phyloP scores from a whole-genome alignment of 2,888 invertebrate genomes.

The Parthenolecanium corni region DNA sequence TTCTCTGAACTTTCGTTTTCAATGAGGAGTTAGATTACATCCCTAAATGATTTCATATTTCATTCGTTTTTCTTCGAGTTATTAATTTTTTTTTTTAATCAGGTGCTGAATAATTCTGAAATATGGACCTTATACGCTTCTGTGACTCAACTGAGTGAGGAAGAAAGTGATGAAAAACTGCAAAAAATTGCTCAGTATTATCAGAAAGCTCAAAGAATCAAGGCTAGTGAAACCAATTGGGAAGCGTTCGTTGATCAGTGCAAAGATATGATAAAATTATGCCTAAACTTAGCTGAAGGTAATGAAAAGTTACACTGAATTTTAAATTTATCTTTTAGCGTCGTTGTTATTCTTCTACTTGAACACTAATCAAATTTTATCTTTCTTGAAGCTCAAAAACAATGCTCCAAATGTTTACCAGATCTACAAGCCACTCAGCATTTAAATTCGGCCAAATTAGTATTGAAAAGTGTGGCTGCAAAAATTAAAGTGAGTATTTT shows the following conservation, averaged over 20 bases:
- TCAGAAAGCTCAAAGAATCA: slow-evolving; percentile 60
- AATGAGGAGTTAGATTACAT: too few relatives aligned
- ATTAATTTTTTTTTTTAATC: background rate
- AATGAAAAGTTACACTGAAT: background rate
- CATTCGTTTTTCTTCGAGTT: background rate
- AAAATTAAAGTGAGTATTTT: slow-evolving; percentile 34
- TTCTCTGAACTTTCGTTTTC: too few relatives aligned
- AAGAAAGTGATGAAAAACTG: slow-evolving; percentile 34
- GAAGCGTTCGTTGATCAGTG: slow-evolving; percentile 38
- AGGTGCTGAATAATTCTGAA: slow-evolving; percentile 51
- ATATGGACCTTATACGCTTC: slow-evolving; percentile 72
- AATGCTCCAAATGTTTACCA: background rate
- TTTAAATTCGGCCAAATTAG: slow-evolving; percentile 35
- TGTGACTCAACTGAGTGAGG: slow-evolving; percentile 35
- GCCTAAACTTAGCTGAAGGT: slow-evolving; percentile 33
- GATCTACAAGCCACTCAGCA: slow-evolving; percentile 28
- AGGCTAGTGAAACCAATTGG: slow-evolving; percentile 54
- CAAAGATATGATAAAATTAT: slow-evolving; percentile 32
- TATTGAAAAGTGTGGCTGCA: slow-evolving; percentile 34
- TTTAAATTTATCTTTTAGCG: too few relatives aligned
- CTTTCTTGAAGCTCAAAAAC: background rate
- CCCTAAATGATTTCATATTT: background rate
- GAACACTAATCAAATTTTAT: background rate
- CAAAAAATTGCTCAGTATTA: slow-evolving; percentile 53
- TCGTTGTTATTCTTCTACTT: background rate